Base-by-base conservation (phyloP, 2,888 invertebrate species). In the Parthenolecanium corni region DNA sequence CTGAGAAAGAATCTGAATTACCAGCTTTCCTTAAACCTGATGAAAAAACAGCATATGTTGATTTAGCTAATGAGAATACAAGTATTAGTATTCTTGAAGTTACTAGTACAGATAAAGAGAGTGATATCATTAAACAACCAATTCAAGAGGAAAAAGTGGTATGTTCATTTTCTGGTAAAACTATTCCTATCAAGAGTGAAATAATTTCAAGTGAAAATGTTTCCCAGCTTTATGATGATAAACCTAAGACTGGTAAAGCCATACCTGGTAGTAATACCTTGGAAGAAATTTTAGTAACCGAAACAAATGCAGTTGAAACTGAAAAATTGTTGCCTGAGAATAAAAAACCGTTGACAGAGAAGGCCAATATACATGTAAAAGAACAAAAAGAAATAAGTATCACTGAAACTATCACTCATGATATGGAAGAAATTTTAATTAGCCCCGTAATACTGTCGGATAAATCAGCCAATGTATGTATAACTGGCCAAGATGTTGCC, bases 1-100 rank as follows among this genome's bases (percentile, higher is more conserved):
- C 76, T 18, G 80, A 82, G 69, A 78, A 76, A 67, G 79, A 82
- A 73, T 73, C 77, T 3, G 70, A 73, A 47, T 73, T 77, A 62
- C 66, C 68, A n/a, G 69, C 69, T 42, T 74, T 75, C 62, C 66
- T 75, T 9, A 74, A 73, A 69, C 80, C 79, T 14, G 81, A 79
- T 65, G 72, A 72, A 64, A 84, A 83, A 70, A 73, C 71, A 52
- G 73, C 72, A 20, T 64, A 65, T 63, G 57, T 72, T n/a, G 69
- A 68, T 49, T 44, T 69, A 54, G 31, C 66, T 67, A 70, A 70
- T 38, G 68, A 70, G 64, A 68, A 67, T 25, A 66, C 65, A 20
- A 68, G 75, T 40, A 68, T 76, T 14, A 72, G 72, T 47, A 71
- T 78, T 40, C 73, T 74, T 16, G 74, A 79, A 71, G 70, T 77